These are phyloP conservation scores for Polietes domitor DNA, from an alignment of 2,888 invertebrate species.

Conservation along the genomic window DNA sequence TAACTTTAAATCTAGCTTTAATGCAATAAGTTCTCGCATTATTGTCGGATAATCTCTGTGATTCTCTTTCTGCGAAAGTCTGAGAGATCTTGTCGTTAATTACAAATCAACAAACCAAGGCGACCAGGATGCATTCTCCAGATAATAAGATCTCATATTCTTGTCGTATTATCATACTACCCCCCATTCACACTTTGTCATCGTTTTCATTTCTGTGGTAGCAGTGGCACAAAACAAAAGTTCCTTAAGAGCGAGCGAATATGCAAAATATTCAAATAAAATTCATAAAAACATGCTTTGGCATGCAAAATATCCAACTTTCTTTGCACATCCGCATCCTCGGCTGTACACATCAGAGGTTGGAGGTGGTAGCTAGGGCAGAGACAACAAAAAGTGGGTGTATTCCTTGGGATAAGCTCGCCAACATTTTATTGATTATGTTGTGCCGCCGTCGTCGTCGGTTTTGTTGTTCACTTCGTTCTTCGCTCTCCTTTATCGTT, in stretches of 20 bases:
- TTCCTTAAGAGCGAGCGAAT: conserved; percentile 14
- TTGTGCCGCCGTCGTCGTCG: conserved; percentile 8
- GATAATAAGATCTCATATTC: too few species aligned
- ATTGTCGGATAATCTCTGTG: too few species aligned
- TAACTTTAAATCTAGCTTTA: too few species aligned
- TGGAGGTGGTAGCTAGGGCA: not conserved
- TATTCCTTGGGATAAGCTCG: not conserved
- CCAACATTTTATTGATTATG: conserved; percentile 59
- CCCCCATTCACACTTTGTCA: conserved; percentile 13
- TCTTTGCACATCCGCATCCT: not conserved
- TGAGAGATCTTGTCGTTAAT: not conserved
- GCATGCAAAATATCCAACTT: conserved; percentile 42
- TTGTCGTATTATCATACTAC: not conserved
- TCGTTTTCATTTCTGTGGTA: conserved; percentile 10
- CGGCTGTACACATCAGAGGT: not conserved
- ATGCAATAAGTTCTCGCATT: too few species aligned
- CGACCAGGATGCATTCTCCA: too few species aligned
- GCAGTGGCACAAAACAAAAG: conserved; percentile 2
- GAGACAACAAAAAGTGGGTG: not conserved
- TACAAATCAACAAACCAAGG: too few species aligned
- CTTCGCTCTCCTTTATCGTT: not conserved
- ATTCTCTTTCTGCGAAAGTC: too few species aligned
- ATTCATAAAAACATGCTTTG: conserved; percentile 54
- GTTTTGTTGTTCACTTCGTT: conserved; percentile 32
- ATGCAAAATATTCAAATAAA: conserved; percentile 62